phyloP scores from a whole-genome alignment of 2,797 vertebrate species.

The Diglossa cyanea region DNA sequence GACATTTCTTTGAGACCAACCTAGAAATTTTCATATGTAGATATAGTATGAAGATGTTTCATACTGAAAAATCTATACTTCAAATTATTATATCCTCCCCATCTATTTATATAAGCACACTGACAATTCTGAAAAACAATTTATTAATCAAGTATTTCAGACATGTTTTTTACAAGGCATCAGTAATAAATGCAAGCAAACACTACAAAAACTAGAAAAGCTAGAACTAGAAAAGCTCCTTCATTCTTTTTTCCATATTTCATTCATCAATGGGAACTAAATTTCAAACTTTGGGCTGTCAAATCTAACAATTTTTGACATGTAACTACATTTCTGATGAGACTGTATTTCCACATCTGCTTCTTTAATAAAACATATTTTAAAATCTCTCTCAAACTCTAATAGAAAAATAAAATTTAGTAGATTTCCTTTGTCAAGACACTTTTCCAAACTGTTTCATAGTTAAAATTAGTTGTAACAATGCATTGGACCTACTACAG shows the following conservation, averaged over 20 bases:
- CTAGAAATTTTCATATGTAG: neutral
- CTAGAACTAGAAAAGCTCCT: neutral
- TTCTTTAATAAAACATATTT: neutral
- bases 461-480: neutral
- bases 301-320: neutral
- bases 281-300: neutral
- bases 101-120: neutral
- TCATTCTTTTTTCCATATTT: neutral
- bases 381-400: neutral
- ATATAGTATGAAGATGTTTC: neutral
- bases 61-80: neutral
- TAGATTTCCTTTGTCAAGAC: neutral
- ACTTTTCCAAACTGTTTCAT: neutral
- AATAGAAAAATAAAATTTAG: neutral
- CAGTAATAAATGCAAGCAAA: neutral
- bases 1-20: neutral
- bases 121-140: neutral
- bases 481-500: neutral
- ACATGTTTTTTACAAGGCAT: neutral
- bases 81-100: neutral
- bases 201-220: neutral
- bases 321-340: neutral
- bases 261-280: neutral
- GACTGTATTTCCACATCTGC: neutral
- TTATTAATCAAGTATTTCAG: neutral